A percentile compares a stretch with the other conserved stretches of the same genome.
Conservation (phyloP, 2,797 vertebrate genomes). For the Etheostoma perlongum region DNA sequence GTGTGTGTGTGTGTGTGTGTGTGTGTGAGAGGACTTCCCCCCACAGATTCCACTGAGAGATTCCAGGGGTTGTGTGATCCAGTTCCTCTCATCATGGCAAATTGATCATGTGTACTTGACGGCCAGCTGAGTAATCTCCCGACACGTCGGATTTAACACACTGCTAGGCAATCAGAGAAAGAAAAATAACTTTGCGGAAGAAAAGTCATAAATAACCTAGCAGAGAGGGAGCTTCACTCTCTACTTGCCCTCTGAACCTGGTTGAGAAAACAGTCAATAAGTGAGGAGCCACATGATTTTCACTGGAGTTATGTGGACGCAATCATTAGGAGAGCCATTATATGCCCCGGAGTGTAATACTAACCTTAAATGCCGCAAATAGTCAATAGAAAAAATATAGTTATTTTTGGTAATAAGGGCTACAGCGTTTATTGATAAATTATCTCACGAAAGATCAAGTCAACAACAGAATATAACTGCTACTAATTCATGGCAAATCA, state of each 20-base stretch:
- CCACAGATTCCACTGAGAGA: slow-evolving; percentile 69
- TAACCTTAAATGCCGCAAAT: slow-evolving; percentile 58
- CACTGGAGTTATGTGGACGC: slow-evolving; percentile 65
- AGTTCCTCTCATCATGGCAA: slow-evolving; percentile 82
- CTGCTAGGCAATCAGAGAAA: slow-evolving; percentile 81
- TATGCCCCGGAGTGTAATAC: slow-evolving; percentile 57
- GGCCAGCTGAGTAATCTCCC: slow-evolving; percentile 83
- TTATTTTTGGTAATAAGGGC: slow-evolving; percentile 53
- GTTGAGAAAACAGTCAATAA: slow-evolving; percentile 81
- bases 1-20: slow-evolving; percentile 48
- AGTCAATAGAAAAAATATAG: slow-evolving; percentile 52
- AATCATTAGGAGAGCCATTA: slow-evolving; percentile 74
- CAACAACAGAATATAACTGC: background rate
- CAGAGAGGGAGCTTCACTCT: slow-evolving; percentile 77
- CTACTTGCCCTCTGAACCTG: slow-evolving; percentile 80
- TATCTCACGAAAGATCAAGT: slow-evolving; percentile 15
- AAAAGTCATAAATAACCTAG: slow-evolving; percentile 83
- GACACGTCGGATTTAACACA: slow-evolving; percentile 83
- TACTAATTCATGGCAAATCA: slow-evolving; percentile 6
- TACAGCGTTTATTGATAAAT: background rate
- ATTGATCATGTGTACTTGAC: slow-evolving; percentile 83
- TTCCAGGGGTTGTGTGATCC: slow-evolving; percentile 77
- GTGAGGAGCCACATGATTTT: slow-evolving; percentile 68
- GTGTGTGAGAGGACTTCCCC: slow-evolving; percentile 30
- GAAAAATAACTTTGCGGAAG: slow-evolving; percentile 83